Base-by-base conservation (phyloP, 2,888 invertebrate species). In the Neoaliturus tenellus region DNA sequence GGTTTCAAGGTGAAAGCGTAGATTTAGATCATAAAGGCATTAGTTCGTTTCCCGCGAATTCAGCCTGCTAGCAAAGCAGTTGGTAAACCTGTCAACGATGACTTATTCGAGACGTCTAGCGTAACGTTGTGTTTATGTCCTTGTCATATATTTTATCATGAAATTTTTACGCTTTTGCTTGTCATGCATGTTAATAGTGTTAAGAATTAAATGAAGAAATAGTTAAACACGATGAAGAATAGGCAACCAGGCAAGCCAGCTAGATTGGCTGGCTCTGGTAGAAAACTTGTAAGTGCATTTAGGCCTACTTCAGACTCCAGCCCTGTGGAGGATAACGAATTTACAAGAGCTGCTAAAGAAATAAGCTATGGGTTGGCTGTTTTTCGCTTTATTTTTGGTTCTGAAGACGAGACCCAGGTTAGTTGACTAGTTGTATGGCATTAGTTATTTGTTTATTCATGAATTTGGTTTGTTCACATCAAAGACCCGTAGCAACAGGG, bases 231-330 rank as follows among this genome's bases (percentile, higher is more conserved):
- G 95, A 95, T 95, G 92, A 94, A 94, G 92, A 95, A 95, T 91
- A 95, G 95, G 93, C 96, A 96, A 94, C 96, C 96, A 90, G 96
- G 96, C 90, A 96, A 96, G 93, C 96, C 96, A 91, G 94, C 95
- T 89, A 96, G 96, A 93, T 95, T 95, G 92, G 95, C 73, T 44
- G 73, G 73, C 28, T 75, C 95, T 91, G 95, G 95, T 92, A 95
- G 95, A 93, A 96, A 95, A 91, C 94, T 96, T 91, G 94, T 96
- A 90, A 96, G 95, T 92, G 95, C 96, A 90, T 92, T 96, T 91
- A 94, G 94, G 89, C 92, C 93, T 89, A 91, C 93, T 90, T 92
- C 92, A 88, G 88, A 89, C 85, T 39, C 69, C 2, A 39, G 39
- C 39, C 35, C 69, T 28, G 35, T 69, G 8, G 88, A 89, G 86